A percentile compares a stretch with the other conserved stretches of the same genome.
Evolutionary conservation across 1,140 invertebrate species (phyloP).

Genomic region (Physella acuta): DNA sequence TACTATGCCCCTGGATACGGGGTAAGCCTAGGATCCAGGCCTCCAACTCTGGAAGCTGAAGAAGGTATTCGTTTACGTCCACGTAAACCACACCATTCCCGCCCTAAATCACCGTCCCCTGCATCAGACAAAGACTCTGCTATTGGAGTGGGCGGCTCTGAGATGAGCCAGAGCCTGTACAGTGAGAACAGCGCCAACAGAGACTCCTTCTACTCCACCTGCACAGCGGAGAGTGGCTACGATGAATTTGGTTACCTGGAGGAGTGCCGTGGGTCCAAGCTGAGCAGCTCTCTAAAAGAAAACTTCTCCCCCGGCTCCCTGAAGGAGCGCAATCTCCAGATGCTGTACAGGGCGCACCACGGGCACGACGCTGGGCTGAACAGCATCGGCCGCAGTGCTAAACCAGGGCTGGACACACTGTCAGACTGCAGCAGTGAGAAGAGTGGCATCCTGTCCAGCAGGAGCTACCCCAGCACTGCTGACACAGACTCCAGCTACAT

Average conservation of each 20-base stretch:
- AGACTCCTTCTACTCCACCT: slow-evolving; percentile 37
- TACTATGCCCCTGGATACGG: slow-evolving; percentile 32
- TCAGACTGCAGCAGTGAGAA: slow-evolving; percentile 15
- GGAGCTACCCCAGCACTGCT: slow-evolving; percentile 13
- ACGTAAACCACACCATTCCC: not conserved
- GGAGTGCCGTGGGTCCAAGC: slow-evolving; percentile 7
- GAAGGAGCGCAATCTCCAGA: slow-evolving; percentile 31
- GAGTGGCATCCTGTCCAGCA: slow-evolving; percentile 20
- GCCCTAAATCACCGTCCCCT: slow-evolving; percentile 14
- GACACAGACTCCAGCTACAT: not conserved
- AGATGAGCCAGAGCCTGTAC: slow-evolving; percentile 27
- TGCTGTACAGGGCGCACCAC: slow-evolving; percentile 22
- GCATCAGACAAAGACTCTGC: slow-evolving; percentile 28
- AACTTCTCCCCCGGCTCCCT: slow-evolving; percentile 40
- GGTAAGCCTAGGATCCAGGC: slow-evolving; percentile 28
- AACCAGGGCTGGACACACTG: slow-evolving; percentile 15
- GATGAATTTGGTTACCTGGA: slow-evolving; percentile 28
- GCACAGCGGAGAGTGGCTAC: slow-evolving; percentile 33
- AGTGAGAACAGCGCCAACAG: slow-evolving; percentile 28
- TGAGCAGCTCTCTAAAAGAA: slow-evolving; percentile 37
- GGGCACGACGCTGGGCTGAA: slow-evolving; percentile 19
- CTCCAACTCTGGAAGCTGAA: slow-evolving; percentile 1
- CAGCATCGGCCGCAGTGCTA: slow-evolving; percentile 4
- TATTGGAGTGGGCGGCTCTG: slow-evolving; percentile 15
- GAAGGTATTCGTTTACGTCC: slow-evolving; percentile 20